Conservation (phyloP, 2,797 vertebrate species). For the Enoplosus armatus region DNA sequence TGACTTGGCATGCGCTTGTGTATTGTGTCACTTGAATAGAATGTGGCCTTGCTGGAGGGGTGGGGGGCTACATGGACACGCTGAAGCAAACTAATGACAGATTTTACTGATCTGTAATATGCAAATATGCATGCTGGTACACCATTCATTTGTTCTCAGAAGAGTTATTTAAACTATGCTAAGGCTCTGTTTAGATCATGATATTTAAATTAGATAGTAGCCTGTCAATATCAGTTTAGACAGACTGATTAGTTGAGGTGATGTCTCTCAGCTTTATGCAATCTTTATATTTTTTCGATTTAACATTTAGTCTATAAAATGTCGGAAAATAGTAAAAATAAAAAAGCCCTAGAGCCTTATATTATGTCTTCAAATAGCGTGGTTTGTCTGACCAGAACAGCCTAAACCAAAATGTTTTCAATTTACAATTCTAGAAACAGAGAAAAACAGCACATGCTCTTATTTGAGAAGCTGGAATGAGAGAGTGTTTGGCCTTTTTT, state of each 20-base stretch:
- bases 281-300: no score
- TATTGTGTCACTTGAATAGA: conserved; percentile 75
- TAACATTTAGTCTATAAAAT: background rate
- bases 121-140: conserved; percentile 4
- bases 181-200: background rate
- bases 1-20: conserved; percentile 76
- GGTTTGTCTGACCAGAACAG: background rate
- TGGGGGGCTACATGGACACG: background rate
- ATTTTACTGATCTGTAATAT: conserved; percentile 15
- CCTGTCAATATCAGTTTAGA: background rate
- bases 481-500: background rate
- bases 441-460: background rate
- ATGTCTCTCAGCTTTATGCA: no score
- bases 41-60: conserved; percentile 50
- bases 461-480: background rate
- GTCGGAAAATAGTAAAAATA: background rate
- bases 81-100: conserved; percentile 2
- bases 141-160: background rate
- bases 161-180: background rate
- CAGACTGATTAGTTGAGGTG: no score
- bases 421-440: background rate
- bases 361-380: background rate
- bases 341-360: background rate
- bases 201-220: background rate
- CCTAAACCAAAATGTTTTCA: background rate